A percentile compares a stretch with the other conserved stretches of the same genome.
phyloP scores from a whole-genome alignment of 2,888 invertebrate species.

The Kryphioiulus occultus region DNA sequence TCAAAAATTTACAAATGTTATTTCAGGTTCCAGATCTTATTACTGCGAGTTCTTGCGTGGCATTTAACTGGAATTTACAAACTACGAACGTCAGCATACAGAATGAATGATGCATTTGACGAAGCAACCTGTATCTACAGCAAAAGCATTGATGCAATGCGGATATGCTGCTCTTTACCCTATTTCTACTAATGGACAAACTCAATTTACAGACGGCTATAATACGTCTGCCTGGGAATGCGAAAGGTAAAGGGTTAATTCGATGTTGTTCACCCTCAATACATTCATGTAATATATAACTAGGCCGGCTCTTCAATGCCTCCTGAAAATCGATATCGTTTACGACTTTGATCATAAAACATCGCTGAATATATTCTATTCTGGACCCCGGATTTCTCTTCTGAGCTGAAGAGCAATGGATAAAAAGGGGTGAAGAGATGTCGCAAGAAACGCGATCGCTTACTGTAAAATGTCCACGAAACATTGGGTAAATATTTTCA shows the following conservation, averaged over 20 bases:
- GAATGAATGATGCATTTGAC: neutral
- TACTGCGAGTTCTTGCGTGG: neutral
- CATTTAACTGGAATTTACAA: neutral
- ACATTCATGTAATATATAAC: slow-evolving; percentile 1
- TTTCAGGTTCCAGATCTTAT: too few species aligned
- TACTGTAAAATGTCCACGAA: neutral
- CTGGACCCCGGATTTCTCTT: neutral
- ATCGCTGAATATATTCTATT: neutral
- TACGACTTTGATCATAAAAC: neutral
- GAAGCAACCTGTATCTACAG: neutral
- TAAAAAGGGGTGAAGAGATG: neutral
- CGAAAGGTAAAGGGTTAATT: slow-evolving; percentile 23
- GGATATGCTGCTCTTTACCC: neutral
- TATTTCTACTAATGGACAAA: slow-evolving; percentile 14
- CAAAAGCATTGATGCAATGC: neutral
- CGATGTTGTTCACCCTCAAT: slow-evolving; percentile 4
- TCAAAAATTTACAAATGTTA: too few species aligned
- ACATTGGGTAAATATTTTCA: too few species aligned
- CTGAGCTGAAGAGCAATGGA: neutral
- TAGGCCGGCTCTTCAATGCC: neutral
- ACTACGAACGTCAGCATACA: neutral
- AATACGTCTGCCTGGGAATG: neutral
- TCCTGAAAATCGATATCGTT: neutral
- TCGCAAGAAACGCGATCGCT: neutral
- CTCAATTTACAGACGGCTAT: neutral